These are phyloP conservation scores for Chymomyza procnemis DNA, from an alignment of 2,888 invertebrate genomes.

Conservation along the genomic window DNA sequence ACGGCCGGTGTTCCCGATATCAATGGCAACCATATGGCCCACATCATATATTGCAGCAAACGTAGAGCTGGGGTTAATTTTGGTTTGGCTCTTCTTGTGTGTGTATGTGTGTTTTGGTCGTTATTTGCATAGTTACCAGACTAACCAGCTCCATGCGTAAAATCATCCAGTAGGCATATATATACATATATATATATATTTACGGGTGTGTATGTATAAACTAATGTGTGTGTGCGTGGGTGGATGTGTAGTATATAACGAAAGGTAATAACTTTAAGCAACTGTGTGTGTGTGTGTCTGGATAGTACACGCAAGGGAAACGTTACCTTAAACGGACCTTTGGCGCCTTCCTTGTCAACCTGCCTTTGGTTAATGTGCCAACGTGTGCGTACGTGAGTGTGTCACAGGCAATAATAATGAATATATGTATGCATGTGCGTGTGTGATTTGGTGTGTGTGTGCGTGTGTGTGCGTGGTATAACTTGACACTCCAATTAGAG, in stretches of 20 bases:
- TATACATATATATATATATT: too few relatives aligned
- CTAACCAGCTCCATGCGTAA: too few relatives aligned
- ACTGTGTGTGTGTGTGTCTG: neutral
- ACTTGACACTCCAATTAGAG: slow-evolving; percentile 65
- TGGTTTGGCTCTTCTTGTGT: neutral
- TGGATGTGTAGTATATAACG: neutral
- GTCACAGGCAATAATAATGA: slow-evolving; percentile 2
- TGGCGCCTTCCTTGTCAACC: slow-evolving; percentile 49
- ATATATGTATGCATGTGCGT: slow-evolving; percentile 32
- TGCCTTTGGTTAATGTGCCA: slow-evolving; percentile 22
- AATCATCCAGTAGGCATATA: too few relatives aligned
- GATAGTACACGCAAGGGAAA: slow-evolving; percentile 56
- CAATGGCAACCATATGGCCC: neutral
- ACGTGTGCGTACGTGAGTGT: neutral
- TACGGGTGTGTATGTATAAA: neutral
- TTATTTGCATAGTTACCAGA: neutral
- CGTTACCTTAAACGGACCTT: slow-evolving; percentile 71
- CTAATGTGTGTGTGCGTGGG: neutral
- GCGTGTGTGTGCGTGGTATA: slow-evolving; percentile 44
- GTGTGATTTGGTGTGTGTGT: slow-evolving; percentile 3
- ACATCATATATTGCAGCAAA: neutral
- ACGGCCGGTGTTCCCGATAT: slow-evolving; percentile 21
- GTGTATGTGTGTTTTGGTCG: neutral
- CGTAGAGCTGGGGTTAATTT: neutral
- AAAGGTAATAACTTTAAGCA: neutral